Evolutionary conservation across 2,888 invertebrate genomes (phyloP).

Genomic region (Polyploca ridens): DNA sequence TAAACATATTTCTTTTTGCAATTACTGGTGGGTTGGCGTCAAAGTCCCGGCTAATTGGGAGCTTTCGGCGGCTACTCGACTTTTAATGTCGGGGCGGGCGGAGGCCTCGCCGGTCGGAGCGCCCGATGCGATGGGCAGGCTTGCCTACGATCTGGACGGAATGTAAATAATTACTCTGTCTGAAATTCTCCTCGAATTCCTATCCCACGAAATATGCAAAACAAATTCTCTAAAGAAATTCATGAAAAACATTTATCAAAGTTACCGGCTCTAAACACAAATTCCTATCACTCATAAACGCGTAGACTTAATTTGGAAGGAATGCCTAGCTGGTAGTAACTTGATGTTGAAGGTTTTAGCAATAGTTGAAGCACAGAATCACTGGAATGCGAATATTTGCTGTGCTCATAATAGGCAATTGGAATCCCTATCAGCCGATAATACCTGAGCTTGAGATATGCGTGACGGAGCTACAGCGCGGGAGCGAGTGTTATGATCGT

Average conservation of each 20-base stretch:
- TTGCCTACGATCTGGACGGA: slow-evolving; percentile 47
- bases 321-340: neutral
- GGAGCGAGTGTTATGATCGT: slow-evolving; percentile 69
- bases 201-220: slow-evolving; percentile 53
- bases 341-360: neutral
- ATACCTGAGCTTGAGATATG: slow-evolving; percentile 26
- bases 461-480: slow-evolving; percentile 26
- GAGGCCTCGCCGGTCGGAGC: slow-evolving; percentile 35
- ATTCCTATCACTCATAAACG: slow-evolving; percentile 1
- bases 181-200: slow-evolving; percentile 50
- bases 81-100: slow-evolving; percentile 61
- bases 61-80: slow-evolving; percentile 74
- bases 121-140: slow-evolving; percentile 38
- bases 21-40: slow-evolving; percentile 67
- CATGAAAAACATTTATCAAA: slow-evolving; percentile 25
- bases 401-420: neutral
- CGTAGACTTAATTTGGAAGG: neutral
- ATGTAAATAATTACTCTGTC: slow-evolving; percentile 62
- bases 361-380: neutral
- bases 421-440: neutral
- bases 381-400: neutral
- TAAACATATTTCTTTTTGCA: slow-evolving; percentile 76
- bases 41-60: slow-evolving; percentile 79
- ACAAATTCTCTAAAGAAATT: slow-evolving; percentile 42
- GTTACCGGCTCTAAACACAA: neutral